Base-by-base conservation (phyloP, 1,140 invertebrate genomes). In the Heliothis subflexa region DNA sequence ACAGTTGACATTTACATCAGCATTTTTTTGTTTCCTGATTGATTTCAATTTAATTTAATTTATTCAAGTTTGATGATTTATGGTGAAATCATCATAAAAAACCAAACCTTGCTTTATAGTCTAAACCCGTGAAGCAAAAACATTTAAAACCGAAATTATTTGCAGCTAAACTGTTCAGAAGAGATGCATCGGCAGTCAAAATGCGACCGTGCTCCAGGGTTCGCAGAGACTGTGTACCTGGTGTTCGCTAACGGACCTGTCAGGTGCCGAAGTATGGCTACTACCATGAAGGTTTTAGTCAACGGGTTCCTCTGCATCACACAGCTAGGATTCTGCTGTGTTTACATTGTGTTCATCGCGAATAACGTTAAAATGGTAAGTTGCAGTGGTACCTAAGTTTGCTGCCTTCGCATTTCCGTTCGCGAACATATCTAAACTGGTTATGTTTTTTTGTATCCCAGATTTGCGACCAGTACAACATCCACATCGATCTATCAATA, bases 271-370 rank as follows among this genome's bases (percentile, higher is more conserved):
- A 95, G 92, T 25, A 95, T 96, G 84, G 96, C 97, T 0, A 85
- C 91, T 40, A 84, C 91, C 12, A 96, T 97, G 95, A 95, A 95
- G 85, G 94, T 95, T 40, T 88, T 97, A 79, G 96, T 98, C 75
- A 97, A 98, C 91, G 74, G 96, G 11, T 98, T 98, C 93, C 96
- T 99, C 50, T 97, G 98, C 88, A 94, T 99, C 66, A 99, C 98
- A 45, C 98, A 99, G 95, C 95, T 99, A 80, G 98, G 98, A 82
- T 99, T 99, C 95, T 99, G 98, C 93, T 98, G 98, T 94, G 97
- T 99, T 21, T 99, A 99, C 94, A 97, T 98, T 87, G 97, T 99
- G 47, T 99, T 99, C 94, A 97, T 99, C 83, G 96, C 98, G 21
- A 96, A 96, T 57, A 99, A 97, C 91, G 90, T 98, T 79, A 95